Evolutionary conservation across 2,797 vertebrate genomes (phyloP).

Genomic region (Spea hammondii): DNA sequence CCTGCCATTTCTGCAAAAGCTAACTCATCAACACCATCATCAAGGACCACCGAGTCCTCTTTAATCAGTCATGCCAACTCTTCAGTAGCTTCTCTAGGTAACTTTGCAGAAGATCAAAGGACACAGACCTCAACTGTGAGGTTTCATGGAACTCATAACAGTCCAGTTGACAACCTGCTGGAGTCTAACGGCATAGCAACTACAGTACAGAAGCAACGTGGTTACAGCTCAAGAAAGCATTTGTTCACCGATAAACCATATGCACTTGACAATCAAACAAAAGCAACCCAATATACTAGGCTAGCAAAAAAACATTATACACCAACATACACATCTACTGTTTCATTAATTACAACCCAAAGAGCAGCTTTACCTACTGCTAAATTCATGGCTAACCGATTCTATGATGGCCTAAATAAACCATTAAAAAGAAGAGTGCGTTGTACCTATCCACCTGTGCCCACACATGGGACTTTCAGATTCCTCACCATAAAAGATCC

Average conservation of each 20-base stretch:
- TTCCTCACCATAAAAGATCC: conserved; percentile 63
- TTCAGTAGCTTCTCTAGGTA: neutral
- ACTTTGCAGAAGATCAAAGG: neutral
- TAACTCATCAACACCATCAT: neutral
- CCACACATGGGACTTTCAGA: conserved; percentile 67
- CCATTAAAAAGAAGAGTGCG: conserved; percentile 48
- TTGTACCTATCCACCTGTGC: conserved; percentile 67
- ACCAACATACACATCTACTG: neutral
- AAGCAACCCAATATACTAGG: neutral
- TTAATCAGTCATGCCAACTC: neutral
- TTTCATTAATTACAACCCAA: neutral
- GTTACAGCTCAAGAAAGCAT: neutral
- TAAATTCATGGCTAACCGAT: neutral
- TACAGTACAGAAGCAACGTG: neutral
- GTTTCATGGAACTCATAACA: neutral
- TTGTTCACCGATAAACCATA: neutral
- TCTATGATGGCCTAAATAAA: neutral
- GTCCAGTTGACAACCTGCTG: neutral
- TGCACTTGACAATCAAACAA: neutral
- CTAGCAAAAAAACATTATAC: neutral
- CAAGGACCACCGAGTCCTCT: neutral
- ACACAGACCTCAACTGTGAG: neutral
- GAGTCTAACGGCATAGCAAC: neutral
- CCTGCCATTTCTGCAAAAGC: neutral
- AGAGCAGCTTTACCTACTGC: neutral